These are phyloP conservation scores for Trichogramma pretiosum DNA, from an alignment of 1,140 invertebrate genomes.

Conservation along the genomic window DNA sequence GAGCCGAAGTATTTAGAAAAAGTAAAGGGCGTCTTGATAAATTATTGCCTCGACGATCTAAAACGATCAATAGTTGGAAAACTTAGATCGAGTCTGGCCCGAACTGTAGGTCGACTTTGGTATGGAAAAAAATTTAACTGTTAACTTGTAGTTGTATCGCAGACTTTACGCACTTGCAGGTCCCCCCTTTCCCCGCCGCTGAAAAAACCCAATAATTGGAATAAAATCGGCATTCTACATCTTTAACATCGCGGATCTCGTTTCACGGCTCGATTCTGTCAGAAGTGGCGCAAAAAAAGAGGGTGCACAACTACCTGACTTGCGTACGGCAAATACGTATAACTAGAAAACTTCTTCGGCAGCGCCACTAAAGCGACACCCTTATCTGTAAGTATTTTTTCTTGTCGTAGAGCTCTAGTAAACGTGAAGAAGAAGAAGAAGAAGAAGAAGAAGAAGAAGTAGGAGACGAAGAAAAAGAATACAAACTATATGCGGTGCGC, in stretches of 20 bases:
- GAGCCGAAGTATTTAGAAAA: too few relatives aligned
- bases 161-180: too few relatives aligned
- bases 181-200: neutral
- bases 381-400: neutral
- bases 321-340: conserved; percentile 20
- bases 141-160: too few relatives aligned
- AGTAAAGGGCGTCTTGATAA: conserved; percentile 9
- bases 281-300: conserved; percentile 21
- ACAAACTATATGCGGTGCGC: too few relatives aligned
- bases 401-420: neutral
- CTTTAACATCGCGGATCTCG: conserved; percentile 43
- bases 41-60: conserved; percentile 11
- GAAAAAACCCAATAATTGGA: neutral
- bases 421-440: neutral
- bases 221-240: conserved; percentile 9
- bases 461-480: too few relatives aligned
- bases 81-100: conserved; percentile 18
- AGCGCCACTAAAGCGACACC: neutral
- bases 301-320: too few relatives aligned
- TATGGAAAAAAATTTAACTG: too few relatives aligned
- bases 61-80: conserved; percentile 17
- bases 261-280: conserved; percentile 47
- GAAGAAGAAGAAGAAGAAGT: too few relatives aligned
- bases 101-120: too few relatives aligned
- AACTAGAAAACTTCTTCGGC: conserved; percentile 44